Conservation (phyloP, 2,113 vertebrate genomes). For the Vulpes ferrilata region DNA sequence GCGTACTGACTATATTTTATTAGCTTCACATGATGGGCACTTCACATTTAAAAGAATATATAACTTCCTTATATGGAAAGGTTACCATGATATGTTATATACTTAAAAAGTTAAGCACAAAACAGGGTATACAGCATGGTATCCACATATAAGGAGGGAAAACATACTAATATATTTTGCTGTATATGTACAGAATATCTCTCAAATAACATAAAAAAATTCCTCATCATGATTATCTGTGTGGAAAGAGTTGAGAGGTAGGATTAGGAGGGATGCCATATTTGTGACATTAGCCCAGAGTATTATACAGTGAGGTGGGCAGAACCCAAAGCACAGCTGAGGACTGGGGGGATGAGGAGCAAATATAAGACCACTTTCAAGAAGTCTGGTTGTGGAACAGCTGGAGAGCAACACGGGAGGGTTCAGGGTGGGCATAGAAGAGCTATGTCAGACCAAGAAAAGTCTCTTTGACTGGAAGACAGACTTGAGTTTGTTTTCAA, state of each 20-base stretch:
- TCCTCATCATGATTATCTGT: neutral
- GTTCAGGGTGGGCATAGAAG: too few relatives aligned
- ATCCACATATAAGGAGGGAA: neutral
- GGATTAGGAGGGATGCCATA: neutral
- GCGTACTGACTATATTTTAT: neutral
- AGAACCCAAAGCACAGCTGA: neutral
- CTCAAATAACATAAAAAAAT: neutral
- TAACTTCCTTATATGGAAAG: conserved; percentile 40
- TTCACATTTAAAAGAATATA: neutral
- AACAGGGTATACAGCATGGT: neutral
- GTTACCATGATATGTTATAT: neutral
- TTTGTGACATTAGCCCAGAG: neutral
- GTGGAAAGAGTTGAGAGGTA: neutral
- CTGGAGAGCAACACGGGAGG: neutral
- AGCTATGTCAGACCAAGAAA: neutral
- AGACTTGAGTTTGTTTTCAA: neutral
- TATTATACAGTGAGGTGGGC: neutral
- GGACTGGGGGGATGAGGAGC: neutral
- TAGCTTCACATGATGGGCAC: neutral
- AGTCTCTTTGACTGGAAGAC: neutral
- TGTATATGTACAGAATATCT: neutral
- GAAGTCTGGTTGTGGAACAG: neutral
- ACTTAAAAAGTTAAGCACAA: neutral
- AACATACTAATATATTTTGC: neutral
- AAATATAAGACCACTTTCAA: neutral